Evolutionary conservation across 1,140 invertebrate genomes (phyloP), one percentile per base, ranked within the genome.

Genomic region (Pogonomyrmex californicus): DNA sequence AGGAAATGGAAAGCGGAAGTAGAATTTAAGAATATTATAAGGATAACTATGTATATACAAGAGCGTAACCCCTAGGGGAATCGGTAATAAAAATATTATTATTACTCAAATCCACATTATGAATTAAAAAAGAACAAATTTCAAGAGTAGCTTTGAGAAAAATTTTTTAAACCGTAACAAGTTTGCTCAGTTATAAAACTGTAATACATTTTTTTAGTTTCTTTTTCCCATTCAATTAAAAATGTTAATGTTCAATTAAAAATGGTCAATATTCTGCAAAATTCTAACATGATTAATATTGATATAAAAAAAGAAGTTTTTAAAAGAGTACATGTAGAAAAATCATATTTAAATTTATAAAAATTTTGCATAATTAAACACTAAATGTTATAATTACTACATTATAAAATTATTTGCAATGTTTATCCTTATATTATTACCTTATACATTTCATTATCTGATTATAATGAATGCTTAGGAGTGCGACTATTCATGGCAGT

Each of bases 401-500:
- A 71, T 51, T n/a, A 71, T n/a, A n/a, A 51, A 71, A 1, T 36
- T n/a, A 51, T 3, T 71, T 36, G 30, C 14, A 36, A n/a, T 73
- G 30, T 73, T 36, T 51, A 51, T 1, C n/a, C n/a, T n/a, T n/a
- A 73, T 71, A 63, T 51, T 1, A 65, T 44, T 47, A 47, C 44
- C n/a, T 65, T 62, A 47, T 78, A 78, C 2, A 49, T 51, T 81
- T 81, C 4, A 12, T 81, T 81, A 56, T 12, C 47, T 14, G 12
- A 36, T 56, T 10, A 17, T 70, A 86, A 77, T 17, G 62, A 62
- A 44, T 87, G 44, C 4, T 49, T 47, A 51, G 79, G 73, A 56
- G 71, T 85, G 36, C 79, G 79, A 77, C 63, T 75, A 54, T 87
- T 78, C 86, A 87, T 87, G 4, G 79, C 86, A 36, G 79, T 78